These are phyloP conservation scores for Habrosyne pyritoides DNA, from an alignment of 2,888 invertebrate species.

Conservation along the genomic window DNA sequence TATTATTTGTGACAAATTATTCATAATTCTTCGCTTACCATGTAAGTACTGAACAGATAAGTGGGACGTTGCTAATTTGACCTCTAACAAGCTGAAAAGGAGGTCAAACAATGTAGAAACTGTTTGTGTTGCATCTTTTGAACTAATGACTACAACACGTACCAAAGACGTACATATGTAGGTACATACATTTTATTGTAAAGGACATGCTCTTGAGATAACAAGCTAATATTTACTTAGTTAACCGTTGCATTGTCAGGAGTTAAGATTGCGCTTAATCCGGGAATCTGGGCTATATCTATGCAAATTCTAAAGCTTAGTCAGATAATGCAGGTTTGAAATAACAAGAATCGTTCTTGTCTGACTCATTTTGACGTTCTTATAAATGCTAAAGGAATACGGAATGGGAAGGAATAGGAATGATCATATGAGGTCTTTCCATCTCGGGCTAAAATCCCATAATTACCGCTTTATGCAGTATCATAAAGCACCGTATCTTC, in stretches of 20 bases:
- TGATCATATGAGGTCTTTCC: too few species aligned
- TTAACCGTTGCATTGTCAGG: not conserved
- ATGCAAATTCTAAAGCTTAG: not conserved
- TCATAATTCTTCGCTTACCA: slow-evolving; percentile 1
- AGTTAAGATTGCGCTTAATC: not conserved
- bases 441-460: too few species aligned
- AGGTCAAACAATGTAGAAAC: not conserved
- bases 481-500: not conserved
- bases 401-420: too few species aligned
- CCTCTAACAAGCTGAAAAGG: not conserved
- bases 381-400: too few species aligned
- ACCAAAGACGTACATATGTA: not conserved
- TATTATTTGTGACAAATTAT: slow-evolving; percentile 1
- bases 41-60: not conserved
- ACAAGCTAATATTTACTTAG: not conserved
- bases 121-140: not conserved
- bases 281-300: not conserved
- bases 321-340: too few species aligned
- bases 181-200: not conserved
- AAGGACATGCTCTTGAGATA: not conserved
- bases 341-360: too few species aligned
- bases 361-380: too few species aligned
- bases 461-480: too few species aligned
- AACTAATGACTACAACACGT: not conserved
- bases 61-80: not conserved